phyloP scores from a whole-genome alignment of 2,113 vertebrate species.

The Butorides virescens region DNA sequence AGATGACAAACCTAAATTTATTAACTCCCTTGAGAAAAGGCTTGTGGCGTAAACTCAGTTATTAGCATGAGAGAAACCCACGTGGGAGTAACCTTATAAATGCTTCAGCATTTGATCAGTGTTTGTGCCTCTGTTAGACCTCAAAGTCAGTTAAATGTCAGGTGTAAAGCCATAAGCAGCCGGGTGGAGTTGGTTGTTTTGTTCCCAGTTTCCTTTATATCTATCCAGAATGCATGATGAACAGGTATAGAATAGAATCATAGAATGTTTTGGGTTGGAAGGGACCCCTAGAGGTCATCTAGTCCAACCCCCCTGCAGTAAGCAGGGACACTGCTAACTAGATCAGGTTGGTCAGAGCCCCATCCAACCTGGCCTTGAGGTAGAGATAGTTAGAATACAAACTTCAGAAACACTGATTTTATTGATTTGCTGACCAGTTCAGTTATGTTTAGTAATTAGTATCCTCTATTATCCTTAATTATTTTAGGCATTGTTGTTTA shows the following conservation, averaged over 20 bases:
- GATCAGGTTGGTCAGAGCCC: no score
- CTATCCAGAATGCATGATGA: neutral
- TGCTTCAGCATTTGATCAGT: constrained; percentile 13
- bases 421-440: neutral
- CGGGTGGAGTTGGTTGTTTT: neutral
- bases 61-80: neutral
- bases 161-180: neutral
- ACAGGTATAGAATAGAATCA: no score
- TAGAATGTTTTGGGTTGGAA: no score
- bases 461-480: neutral
- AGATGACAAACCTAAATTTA: constrained; percentile 5
- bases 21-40: neutral
- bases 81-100: constrained; percentile 19
- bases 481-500: neutral
- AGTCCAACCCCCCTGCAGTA: no score
- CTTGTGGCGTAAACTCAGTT: neutral
- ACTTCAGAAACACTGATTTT: neutral
- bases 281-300: no score
- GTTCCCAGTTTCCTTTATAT: neutral
- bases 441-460: neutral
- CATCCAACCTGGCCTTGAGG: no score
- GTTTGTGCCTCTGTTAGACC: constrained; percentile 6
- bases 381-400: neutral
- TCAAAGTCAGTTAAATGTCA: constrained; percentile 36
- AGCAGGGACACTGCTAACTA: no score